phyloP scores from a whole-genome alignment of 2,888 invertebrate species.

The Galerucella pusilla region DNA sequence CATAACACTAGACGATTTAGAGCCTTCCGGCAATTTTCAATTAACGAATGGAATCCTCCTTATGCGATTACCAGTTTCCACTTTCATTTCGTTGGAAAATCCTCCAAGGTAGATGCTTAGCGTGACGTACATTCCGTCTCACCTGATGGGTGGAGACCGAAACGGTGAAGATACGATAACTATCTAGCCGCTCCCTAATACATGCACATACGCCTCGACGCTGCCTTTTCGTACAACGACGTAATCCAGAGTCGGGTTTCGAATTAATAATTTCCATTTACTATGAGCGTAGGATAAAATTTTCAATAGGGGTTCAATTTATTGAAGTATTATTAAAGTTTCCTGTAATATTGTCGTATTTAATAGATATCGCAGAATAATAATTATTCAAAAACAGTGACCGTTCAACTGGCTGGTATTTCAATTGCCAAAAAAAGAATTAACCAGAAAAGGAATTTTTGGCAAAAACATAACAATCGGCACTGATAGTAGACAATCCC shows the following conservation, averaged over 20 bases:
- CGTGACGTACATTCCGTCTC: conserved; percentile 21
- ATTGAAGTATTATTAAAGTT: too few relatives aligned
- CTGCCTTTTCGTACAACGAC: not conserved
- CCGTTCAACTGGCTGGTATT: too few relatives aligned
- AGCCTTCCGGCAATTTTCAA: conserved; percentile 21
- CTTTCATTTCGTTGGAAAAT: conserved; percentile 28
- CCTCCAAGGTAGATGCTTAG: conserved; percentile 14
- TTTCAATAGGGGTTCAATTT: too few relatives aligned
- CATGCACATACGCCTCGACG: not conserved
- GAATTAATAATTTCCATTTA: not conserved
- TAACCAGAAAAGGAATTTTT: too few relatives aligned
- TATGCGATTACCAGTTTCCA: conserved; percentile 28
- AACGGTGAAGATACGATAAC: conserved; percentile 16
- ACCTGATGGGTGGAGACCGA: conserved; percentile 21
- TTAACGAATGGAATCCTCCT: conserved; percentile 34
- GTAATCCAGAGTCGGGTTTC: not conserved
- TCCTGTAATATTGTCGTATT: too few relatives aligned
- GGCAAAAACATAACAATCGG: too few relatives aligned
- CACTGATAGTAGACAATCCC: too few relatives aligned
- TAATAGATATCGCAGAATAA: too few relatives aligned
- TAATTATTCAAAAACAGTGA: too few relatives aligned
- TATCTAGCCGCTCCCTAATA: not conserved
- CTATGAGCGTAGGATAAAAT: too few relatives aligned
- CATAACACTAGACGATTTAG: not conserved
- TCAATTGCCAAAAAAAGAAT: too few relatives aligned